Conservation (phyloP, 2,888 invertebrate genomes). For the Drosophila antonietae region DNA sequence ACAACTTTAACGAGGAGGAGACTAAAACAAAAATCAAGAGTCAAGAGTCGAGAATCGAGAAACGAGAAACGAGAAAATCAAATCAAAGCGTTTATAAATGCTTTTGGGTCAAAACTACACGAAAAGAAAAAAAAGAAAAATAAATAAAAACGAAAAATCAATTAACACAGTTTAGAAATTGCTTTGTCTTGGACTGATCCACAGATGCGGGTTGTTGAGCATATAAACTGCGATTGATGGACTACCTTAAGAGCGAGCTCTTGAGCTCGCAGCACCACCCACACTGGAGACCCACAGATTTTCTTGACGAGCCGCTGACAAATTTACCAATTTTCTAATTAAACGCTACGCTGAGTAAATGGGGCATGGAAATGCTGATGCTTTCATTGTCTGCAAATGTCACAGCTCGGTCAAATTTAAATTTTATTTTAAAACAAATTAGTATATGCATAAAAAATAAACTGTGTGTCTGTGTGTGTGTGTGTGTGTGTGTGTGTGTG, state of each 20-base stretch:
- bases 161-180: slow-evolving; percentile 50
- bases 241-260: slow-evolving; percentile 17
- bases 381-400: slow-evolving; percentile 38
- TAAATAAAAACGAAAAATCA: slow-evolving; percentile 42
- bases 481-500: background rate
- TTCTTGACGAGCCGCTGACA: slow-evolving; percentile 65
- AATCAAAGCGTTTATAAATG: slow-evolving; percentile 70
- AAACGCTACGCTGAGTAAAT: slow-evolving; percentile 64
- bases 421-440: slow-evolving; percentile 18
- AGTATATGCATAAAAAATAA: slow-evolving; percentile 27
- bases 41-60: background rate
- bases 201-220: slow-evolving; percentile 40
- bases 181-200: slow-evolving; percentile 26
- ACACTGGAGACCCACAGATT: slow-evolving; percentile 25
- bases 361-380: slow-evolving; percentile 46
- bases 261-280: slow-evolving; percentile 37
- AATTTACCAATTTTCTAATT: slow-evolving; percentile 56
- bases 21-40: slow-evolving; percentile 30
- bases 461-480: background rate
- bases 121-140: slow-evolving; percentile 20
- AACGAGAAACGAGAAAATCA: slow-evolving; percentile 30
- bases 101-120: slow-evolving; percentile 54
- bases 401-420: slow-evolving; percentile 20
- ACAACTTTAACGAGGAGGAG: slow-evolving; percentile 69
- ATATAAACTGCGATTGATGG: slow-evolving; percentile 40